These are phyloP conservation scores for Poicephalus gulielmi DNA, from an alignment of 2,113 vertebrate species.

Conservation along the genomic window DNA sequence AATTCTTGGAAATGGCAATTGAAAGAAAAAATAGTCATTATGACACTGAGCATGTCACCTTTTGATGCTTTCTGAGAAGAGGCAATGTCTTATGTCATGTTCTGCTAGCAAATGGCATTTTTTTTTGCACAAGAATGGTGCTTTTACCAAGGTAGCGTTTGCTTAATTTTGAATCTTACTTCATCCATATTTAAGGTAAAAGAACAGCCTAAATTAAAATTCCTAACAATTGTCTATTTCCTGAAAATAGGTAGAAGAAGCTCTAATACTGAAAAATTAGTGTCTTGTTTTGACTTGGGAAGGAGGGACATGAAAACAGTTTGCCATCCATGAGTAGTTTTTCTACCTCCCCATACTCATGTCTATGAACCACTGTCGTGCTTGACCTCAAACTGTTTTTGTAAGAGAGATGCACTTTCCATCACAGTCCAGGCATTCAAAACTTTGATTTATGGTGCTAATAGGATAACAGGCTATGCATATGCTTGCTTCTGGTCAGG, in stretches of 20 bases:
- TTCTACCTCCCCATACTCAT: neutral
- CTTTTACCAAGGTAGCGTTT: neutral
- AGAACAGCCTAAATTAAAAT: neutral
- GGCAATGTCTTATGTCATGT: accelerated
- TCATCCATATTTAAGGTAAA: neutral
- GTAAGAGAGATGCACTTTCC: neutral
- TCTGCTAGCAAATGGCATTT: neutral
- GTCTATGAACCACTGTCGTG: neutral
- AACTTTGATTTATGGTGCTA: neutral
- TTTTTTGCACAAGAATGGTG: neutral
- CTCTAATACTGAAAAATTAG: neutral
- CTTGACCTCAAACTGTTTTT: slow-evolving; percentile 1
- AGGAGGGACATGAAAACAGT: neutral
- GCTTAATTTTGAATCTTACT: neutral
- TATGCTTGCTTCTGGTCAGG: neutral
- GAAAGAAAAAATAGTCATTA: neutral
- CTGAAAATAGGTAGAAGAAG: neutral
- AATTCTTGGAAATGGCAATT: neutral
- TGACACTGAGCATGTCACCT: neutral
- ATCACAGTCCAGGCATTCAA: neutral
- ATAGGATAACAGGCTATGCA: neutral
- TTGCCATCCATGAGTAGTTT: neutral
- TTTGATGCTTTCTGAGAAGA: neutral
- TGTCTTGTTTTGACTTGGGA: neutral
- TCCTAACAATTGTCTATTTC: neutral